A percentile compares a stretch with the other conserved stretches of the same genome.
Conservation (phyloP, 2,797 vertebrate species). For the Cetoscarus ocellatus region DNA sequence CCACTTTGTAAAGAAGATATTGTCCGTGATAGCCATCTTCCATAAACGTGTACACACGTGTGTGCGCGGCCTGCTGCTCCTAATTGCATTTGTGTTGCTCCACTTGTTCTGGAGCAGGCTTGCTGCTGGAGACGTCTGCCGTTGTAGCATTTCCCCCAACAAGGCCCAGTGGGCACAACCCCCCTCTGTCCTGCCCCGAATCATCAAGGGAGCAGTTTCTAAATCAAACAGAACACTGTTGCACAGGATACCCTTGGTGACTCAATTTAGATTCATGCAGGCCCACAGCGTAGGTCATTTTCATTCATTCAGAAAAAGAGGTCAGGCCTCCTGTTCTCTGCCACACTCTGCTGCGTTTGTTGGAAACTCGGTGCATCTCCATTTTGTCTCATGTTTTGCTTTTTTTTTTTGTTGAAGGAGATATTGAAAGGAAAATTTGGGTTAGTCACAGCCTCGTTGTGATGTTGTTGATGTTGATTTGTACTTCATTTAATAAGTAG, state of each 20-base stretch:
- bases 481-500: constrained; percentile 36
- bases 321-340: constrained; percentile 58
- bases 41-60: constrained; percentile 6
- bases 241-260: constrained; percentile 65
- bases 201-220: constrained; percentile 67
- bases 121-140: constrained; percentile 59
- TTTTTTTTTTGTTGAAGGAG: constrained; percentile 13
- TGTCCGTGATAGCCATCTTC: constrained; percentile 6
- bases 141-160: constrained; percentile 46
- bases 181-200: constrained; percentile 48
- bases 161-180: constrained; percentile 43
- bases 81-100: constrained; percentile 56
- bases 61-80: constrained; percentile 12
- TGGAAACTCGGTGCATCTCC: constrained; percentile 45
- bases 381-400: constrained; percentile 40
- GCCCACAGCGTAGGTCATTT: constrained; percentile 67
- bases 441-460: constrained; percentile 9
- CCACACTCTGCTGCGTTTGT: constrained; percentile 42
- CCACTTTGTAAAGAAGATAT: constrained; percentile 9
- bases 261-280: constrained; percentile 65
- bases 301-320: constrained; percentile 74
- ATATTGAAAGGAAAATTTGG: constrained; percentile 34
- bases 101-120: constrained; percentile 42
- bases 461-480: constrained; percentile 13
- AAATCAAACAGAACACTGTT: constrained; percentile 69